Percentiles rank a stretch among this genome's conserved stretches.
Conservation (phyloP, 2,797 vertebrate species). For the Danio tinwini region DNA sequence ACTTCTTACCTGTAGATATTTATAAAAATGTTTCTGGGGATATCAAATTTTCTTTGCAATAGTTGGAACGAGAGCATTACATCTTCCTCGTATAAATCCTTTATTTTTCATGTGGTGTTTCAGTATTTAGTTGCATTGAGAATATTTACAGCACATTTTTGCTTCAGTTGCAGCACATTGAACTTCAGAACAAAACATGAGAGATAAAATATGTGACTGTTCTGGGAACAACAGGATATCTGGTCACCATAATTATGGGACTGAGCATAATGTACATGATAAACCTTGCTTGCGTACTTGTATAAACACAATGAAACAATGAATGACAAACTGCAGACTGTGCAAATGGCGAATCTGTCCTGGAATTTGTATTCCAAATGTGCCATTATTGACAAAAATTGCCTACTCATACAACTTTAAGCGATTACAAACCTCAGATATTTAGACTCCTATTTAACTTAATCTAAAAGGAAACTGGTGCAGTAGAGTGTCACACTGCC, state of each 20-base stretch:
- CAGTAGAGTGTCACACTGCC: slow-evolving; percentile 20
- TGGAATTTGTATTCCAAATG: neutral
- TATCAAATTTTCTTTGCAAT: too few relatives aligned
- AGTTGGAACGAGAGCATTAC: too few relatives aligned
- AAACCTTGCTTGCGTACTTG: neutral
- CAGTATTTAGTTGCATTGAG: too few relatives aligned
- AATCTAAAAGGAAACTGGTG: slow-evolving; percentile 4
- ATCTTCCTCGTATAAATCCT: too few relatives aligned
- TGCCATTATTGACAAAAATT: neutral
- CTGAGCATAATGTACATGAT: slow-evolving; percentile 20
- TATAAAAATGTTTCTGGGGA: too few relatives aligned
- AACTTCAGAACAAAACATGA: too few relatives aligned
- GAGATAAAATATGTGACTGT: too few relatives aligned
- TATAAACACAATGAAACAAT: slow-evolving; percentile 17
- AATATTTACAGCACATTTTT: too few relatives aligned
- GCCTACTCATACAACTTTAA: neutral
- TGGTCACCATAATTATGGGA: neutral
- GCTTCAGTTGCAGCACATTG: too few relatives aligned
- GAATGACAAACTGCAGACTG: neutral
- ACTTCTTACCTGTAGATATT: too few relatives aligned
- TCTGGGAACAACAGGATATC: too few relatives aligned
- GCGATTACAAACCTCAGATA: neutral
- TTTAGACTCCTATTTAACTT: neutral
- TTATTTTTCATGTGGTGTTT: too few relatives aligned
- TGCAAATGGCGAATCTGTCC: neutral